Evolutionary conservation across 2,888 invertebrate genomes (phyloP), one percentile per base, ranked within the genome.

Genomic region (Uropetala carovei): DNA sequence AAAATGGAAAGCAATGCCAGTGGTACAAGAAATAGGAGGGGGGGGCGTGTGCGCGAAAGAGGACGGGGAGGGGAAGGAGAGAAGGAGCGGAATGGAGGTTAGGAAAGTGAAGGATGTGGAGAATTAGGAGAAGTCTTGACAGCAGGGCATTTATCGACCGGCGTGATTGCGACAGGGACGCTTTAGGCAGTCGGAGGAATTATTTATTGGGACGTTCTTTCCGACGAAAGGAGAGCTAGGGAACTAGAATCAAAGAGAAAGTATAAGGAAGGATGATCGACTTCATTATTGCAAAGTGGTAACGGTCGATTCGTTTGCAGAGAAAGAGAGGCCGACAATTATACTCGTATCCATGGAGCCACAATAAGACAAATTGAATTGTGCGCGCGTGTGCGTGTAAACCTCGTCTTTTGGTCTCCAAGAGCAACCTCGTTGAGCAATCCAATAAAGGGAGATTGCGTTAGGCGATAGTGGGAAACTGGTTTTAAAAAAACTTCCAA

Each of bases 81-180:
- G 56, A 14, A 43, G 82, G 30, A 43, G 27, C 13, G 82, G 43
- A 56, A 18, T n/a, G 7, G 82, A 16, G 13, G 7, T 8, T 22
- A 18, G 22, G 85, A 22, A 58, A 58, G n/a, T 59, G 86, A 86
- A 60, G 89, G 89, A 64, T 89, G 64, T 64, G 60, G 89, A 68
- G 43, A 64, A 89, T 89, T 64, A 89, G 89, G 89, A 64, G 56
- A 83, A 57, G 59, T 60, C 86, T 60, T 60, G 85, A 85, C 85
- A 59, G 82, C 27, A n/a, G 86, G 89, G 60, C 64, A 68, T 89
- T 68, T 64, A 89, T 89, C 89, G 89, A 89, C 64, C 43, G 18
- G 64, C 64, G 89, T 89, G 89, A 86, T 86, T 86, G 86, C 86
- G 60, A 83, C 83, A 83, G 56, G 83, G 57, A 22, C 22, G 86